These are phyloP conservation scores for Geotrupes spiniger DNA, from an alignment of 2,888 invertebrate species.

Conservation along the genomic window DNA sequence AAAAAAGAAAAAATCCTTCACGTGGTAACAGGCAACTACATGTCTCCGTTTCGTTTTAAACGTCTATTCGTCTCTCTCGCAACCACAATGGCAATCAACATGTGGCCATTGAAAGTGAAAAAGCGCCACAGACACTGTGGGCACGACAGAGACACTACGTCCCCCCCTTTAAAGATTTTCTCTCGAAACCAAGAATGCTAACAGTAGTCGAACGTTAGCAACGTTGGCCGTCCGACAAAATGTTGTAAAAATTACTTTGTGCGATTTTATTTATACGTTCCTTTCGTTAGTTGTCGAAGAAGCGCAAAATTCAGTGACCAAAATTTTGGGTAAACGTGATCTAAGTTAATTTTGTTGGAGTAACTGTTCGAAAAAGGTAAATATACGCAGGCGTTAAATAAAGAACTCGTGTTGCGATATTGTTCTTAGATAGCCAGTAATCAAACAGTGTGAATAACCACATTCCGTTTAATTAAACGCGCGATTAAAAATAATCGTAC, in stretches of 20 bases:
- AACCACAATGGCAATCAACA: slow-evolving; percentile 10
- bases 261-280: neutral
- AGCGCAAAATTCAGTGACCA: slow-evolving; percentile 1
- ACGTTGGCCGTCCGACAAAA: slow-evolving; percentile 11
- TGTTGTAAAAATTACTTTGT: slow-evolving; percentile 5
- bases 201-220: slow-evolving; percentile 15
- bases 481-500: too few species aligned
- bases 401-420: too few species aligned
- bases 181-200: slow-evolving; percentile 16
- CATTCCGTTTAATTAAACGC: too few species aligned
- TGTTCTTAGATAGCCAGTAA: too few species aligned
- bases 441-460: too few species aligned
- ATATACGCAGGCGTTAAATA: too few species aligned
- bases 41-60: slow-evolving; percentile 2
- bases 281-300: neutral
- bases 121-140: neutral
- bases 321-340: too few species aligned
- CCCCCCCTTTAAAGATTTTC: slow-evolving; percentile 12
- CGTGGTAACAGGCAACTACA: neutral
- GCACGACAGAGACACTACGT: slow-evolving; percentile 3
- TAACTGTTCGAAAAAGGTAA: slow-evolving; percentile 4
- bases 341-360: slow-evolving; percentile 1
- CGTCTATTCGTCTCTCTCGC: neutral
- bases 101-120: slow-evolving; percentile 9
- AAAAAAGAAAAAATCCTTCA: slow-evolving; percentile 1